Percentiles rank a stretch among this genome's conserved stretches.
These are phyloP conservation scores for Lasioglossum baleicum DNA, from an alignment of 1,140 invertebrate species.

Conservation along the genomic window DNA sequence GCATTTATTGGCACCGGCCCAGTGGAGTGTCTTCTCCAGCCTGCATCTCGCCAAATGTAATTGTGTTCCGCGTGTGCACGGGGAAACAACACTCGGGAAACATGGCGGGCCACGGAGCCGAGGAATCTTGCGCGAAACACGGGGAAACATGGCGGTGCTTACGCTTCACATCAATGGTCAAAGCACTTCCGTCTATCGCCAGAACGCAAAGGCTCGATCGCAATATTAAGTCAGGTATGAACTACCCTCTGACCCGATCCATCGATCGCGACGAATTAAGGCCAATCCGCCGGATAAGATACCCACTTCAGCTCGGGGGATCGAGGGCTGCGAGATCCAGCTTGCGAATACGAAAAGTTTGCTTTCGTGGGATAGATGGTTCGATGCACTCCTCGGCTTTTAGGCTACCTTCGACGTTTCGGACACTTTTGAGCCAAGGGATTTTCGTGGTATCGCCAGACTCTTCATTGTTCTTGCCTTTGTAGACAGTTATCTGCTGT, in stretches of 20 bases:
- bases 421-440: no score
- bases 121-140: neutral
- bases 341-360: no score
- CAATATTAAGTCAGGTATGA: slow-evolving; percentile 54
- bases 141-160: slow-evolving; percentile 36
- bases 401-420: no score
- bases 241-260: slow-evolving; percentile 38
- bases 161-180: slow-evolving; percentile 49
- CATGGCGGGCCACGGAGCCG: neutral
- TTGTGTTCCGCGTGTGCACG: neutral
- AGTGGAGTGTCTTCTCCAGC: slow-evolving; percentile 27
- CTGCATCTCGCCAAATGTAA: slow-evolving; percentile 11
- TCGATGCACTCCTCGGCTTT: no score
- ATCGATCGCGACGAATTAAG: slow-evolving; percentile 58
- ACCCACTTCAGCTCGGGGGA: neutral
- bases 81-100: slow-evolving; percentile 5
- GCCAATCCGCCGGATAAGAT: slow-evolving; percentile 39
- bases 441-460: no score
- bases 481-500: no score
- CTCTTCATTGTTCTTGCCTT: no score
- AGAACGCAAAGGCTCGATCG: slow-evolving; percentile 3
- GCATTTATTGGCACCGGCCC: slow-evolving; percentile 43
- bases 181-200: slow-evolving; percentile 43
- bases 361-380: no score
- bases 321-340: neutral